Base-by-base conservation (phyloP, 2,888 invertebrate species). In the Coremacera marginata region DNA sequence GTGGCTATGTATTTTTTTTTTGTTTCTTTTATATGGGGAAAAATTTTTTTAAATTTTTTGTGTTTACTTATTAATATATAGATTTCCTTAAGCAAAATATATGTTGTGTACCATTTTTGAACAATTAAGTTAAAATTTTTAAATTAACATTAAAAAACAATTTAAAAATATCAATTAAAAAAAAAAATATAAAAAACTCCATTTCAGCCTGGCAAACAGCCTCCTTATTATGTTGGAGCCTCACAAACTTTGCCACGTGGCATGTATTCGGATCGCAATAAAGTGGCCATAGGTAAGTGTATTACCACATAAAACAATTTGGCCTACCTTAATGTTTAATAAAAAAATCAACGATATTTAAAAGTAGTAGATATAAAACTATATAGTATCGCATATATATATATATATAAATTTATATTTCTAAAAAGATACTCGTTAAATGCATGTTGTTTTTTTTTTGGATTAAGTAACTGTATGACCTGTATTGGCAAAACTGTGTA, bases 181-280 rank as follows among this genome's bases (percentile, higher is more conserved):
- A 5, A 37, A 8, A 37, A 7, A 37, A 5, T 37, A 44, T 11
- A 44, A 44, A 44, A 44, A 44, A 19, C 75, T 57, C 73, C 3
- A 57, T 84, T 84, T 37, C 82, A 90, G 90, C 86, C 88, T 83
- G 89, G 89, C 68, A 90, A 90, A 81, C 88, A 86, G 75, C 89
- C 89, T 65, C 89, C 90, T 19, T 90, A 89, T 81, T 90, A 90
- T 83, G 89, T 90, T 75, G 89, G 90, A 51, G 86, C 86, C 27
- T 87, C 89, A 44, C 89, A 89, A 80, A 89, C 90, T 19, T 83
- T 90, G 82, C 90, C 89, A 8, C 87, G 90, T 57, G 89, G 90
- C 80, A 94, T 92, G 83, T 90, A 89, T 79, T 88, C 89, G 1
- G 90, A 90, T 81, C 88, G 89, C 51, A 89, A 85, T 78, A 90